These are phyloP conservation scores for Enteromius fasciolatus DNA, from an alignment of 2,797 vertebrate species.

Conservation along the genomic window DNA sequence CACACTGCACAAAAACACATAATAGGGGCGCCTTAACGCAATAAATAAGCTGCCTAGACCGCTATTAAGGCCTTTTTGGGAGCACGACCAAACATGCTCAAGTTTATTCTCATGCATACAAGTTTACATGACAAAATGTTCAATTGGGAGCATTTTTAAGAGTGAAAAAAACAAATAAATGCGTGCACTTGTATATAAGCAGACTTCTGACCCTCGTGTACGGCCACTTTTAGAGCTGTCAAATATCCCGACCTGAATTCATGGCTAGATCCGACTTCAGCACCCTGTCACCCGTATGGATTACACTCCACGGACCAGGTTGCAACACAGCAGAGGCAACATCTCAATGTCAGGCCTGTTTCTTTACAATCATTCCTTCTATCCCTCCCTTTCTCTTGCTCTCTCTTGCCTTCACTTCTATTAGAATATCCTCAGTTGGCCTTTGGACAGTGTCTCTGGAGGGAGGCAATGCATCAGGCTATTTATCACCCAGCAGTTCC, in stretches of 20 bases:
- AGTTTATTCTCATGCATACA: too few relatives aligned
- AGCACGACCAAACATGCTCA: not conserved
- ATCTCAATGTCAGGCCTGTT: conserved; percentile 59
- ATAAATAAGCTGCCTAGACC: not conserved
- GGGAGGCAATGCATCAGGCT: conserved; percentile 62
- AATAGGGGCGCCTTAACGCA: not conserved
- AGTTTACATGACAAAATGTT: not conserved
- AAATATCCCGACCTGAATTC: conserved; percentile 50
- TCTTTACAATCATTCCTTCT: conserved; percentile 47
- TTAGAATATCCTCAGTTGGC: conserved; percentile 63
- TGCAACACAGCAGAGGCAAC: conserved; percentile 49
- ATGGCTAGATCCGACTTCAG: conserved; percentile 45
- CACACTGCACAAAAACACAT: too few relatives aligned
- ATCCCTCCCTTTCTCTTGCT: conserved; percentile 13
- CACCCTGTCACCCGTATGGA: conserved; percentile 47
- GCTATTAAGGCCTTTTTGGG: not conserved
- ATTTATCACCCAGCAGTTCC: conserved; percentile 66
- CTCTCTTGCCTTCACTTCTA: conserved; percentile 52
- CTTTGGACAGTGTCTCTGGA: conserved; percentile 56
- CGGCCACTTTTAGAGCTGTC: conserved; percentile 50
- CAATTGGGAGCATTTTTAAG: not conserved
- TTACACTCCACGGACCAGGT: conserved; percentile 37
- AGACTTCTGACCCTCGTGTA: not conserved
- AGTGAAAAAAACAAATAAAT: not conserved
- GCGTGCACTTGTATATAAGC: conserved; percentile 12